Evolutionary conservation across 2,113 vertebrate genomes (phyloP), one percentile per base, ranked within the genome.

Genomic region (Tretioscincus oriximinensis): DNA sequence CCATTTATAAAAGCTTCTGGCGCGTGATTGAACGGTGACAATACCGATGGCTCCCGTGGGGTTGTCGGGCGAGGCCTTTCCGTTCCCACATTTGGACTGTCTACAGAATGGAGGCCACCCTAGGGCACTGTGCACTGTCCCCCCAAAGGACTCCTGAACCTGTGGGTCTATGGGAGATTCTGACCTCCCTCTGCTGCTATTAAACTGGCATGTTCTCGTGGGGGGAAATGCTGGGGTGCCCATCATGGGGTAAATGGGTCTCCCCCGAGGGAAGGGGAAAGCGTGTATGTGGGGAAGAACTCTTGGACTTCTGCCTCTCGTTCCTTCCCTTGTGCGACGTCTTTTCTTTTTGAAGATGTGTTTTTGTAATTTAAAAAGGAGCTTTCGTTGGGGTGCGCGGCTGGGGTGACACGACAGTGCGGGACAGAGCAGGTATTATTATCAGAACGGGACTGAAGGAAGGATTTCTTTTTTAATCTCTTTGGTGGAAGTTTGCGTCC

Each of bases 271-370:
- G 21, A 22, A 21, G 49, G 41, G 18, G 31, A 35, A 1, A 26
- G 22, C 63, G 61, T 79, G 82, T 70, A 75, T 84, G 82, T 69
- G 4, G 41, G 68, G 47, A 35, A 24, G 61, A 69, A 20, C n/a
- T 79, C n/a, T 67, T 67, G 54, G 58, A 73, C 58, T 66, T 83
- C 28, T 28, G 2, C 16, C 29, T 78, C 3, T 45, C 54, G 28
- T 49, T 78, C 26, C 35, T 49, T 18, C 54, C 54, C 14, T 58
- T 18, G 14, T 58, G 54, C 18, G 54, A 58, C 2, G 14, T 58
- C 14, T 14, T 45, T 22, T 41, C 18, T 58, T 58, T 58, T 58
- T 58, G 18, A 58, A 51, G 12, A 58, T 18, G 54, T 18, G 54
- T 16, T 58, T 72, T 72, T 72, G 6, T 73, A 66, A 78, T 58